Conservation (phyloP, 2,888 invertebrate species). For the Metopia argyrocephala region DNA sequence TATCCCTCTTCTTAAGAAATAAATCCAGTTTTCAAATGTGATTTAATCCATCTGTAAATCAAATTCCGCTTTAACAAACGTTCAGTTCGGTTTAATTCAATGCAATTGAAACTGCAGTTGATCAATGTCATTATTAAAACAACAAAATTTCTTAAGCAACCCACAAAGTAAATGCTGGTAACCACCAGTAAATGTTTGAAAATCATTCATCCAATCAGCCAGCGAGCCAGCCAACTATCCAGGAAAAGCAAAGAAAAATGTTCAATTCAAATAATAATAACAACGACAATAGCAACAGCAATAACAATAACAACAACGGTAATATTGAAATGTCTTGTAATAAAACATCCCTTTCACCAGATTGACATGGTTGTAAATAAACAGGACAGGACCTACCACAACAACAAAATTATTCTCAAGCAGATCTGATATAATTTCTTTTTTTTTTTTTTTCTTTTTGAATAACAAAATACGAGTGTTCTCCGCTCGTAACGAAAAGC, state of each 20-base stretch:
- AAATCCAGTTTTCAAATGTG: conserved; percentile 10
- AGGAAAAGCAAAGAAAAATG: conserved; percentile 28
- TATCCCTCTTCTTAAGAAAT: not conserved
- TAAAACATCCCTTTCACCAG: conserved; percentile 64
- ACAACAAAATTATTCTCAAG: conserved; percentile 50
- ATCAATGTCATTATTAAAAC: conserved; percentile 46
- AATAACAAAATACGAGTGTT: conserved; percentile 37
- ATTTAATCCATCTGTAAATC: conserved; percentile 21
- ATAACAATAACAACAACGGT: conserved; percentile 5
- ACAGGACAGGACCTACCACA: conserved; percentile 64
- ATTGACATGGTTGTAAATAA: conserved; percentile 63
- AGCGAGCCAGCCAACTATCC: not conserved
- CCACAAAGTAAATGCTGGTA: conserved; percentile 24
- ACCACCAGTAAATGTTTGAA: not conserved
- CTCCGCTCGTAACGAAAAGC: not conserved
- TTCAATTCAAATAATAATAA: conserved; percentile 27
- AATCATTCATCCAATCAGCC: not conserved
- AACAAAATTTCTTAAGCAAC: conserved; percentile 26
- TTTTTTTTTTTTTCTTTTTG: no score
- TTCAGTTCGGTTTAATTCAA: conserved; percentile 8
- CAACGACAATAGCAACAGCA: not conserved
- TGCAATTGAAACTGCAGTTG: conserved; percentile 16
- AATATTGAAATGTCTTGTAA: conserved; percentile 64
- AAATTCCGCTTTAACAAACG: conserved; percentile 20
- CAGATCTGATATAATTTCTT: not conserved